Evolutionary conservation across 92 coral and sea anemone species (phyloP), one percentile per base, ranked within the genome.

Genomic region (Meandrina meandrites): DNA sequence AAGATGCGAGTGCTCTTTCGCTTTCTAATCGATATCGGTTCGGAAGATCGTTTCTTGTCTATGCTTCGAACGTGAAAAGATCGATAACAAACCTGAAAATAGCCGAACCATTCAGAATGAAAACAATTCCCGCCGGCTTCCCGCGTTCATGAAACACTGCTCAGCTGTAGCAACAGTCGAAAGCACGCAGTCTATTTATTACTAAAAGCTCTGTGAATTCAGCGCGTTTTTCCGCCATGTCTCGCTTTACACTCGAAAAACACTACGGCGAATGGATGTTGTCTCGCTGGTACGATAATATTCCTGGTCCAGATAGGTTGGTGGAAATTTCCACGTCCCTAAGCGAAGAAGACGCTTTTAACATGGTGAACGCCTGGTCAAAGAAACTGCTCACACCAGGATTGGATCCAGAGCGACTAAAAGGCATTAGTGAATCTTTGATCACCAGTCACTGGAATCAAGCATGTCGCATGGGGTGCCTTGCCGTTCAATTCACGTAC

Each of bases 201-300:
- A n/a, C n/a, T 3, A 1, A 11, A 60, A 60, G 4, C n/a, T 60
- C n/a, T n/a, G 64, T 48, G 53, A 48, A 12, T 48, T 48, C 53
- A 64, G 71, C 17, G 35, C 27, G 14, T 19, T 1, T 21, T 37
- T 28, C 42, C 37, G 54, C 27, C 21, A 86, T 86, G 89, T 86
- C 89, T n/a, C 73, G 74, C 30, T 85, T 76, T 77, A 0, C 75
- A 7, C 86, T 91, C 47, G 98, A 95, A 32, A 92, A 92, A 32
- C 98, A 95, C 60, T 89, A 86, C 47, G 98, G 98, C 0, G 98
- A 93, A 79, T 95, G 98, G 98, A 93, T 95, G 96, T 62, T 95
- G 21, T 95, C 98, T 2, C 94, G 96, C 19, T 95, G 98, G 98
- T 95, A 95, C 67, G 98, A 95, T 73, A 95, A 95, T 19, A 93